Conservation (phyloP, 2,113 vertebrate genomes). For the Notechis scutatus region DNA sequence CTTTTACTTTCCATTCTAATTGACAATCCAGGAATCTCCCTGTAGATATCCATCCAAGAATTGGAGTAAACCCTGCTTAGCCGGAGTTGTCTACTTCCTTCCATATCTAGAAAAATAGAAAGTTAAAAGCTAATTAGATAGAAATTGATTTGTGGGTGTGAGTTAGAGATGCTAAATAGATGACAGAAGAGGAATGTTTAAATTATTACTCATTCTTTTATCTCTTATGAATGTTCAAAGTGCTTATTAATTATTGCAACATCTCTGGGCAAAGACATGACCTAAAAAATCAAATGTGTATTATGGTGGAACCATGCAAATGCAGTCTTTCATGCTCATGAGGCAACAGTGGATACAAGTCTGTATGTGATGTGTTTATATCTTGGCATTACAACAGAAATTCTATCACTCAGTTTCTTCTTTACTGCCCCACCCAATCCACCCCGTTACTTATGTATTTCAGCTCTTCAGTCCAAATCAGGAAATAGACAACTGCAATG, state of each 20-base stretch:
- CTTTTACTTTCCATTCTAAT: not conserved
- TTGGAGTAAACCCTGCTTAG: not conserved
- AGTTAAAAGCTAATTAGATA: not conserved
- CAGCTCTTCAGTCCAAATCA: not conserved
- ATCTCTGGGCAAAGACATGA: not conserved
- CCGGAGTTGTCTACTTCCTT: not conserved
- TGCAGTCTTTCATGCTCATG: not conserved
- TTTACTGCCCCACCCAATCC: not conserved
- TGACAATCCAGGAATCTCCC: not conserved
- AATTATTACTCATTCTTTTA: not conserved
- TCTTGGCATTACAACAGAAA: not conserved
- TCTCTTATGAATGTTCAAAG: not conserved
- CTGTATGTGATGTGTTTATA: not conserved
- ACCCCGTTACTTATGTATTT: not conserved
- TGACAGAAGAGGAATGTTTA: not conserved
- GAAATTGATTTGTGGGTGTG: not conserved
- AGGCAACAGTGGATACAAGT: not conserved
- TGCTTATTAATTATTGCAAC: not conserved
- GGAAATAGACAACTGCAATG: not conserved
- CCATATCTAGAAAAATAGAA: not conserved
- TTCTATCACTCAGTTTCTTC: not conserved
- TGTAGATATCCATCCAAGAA: not conserved
- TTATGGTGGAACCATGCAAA: not conserved
- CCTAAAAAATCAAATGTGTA: not conserved
- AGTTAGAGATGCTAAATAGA: not conserved